Percentiles rank a stretch among this genome's conserved stretches.
Evolutionary conservation across 2,888 invertebrate genomes (phyloP).

Genomic region (Marasmarcha lunaedactyla): DNA sequence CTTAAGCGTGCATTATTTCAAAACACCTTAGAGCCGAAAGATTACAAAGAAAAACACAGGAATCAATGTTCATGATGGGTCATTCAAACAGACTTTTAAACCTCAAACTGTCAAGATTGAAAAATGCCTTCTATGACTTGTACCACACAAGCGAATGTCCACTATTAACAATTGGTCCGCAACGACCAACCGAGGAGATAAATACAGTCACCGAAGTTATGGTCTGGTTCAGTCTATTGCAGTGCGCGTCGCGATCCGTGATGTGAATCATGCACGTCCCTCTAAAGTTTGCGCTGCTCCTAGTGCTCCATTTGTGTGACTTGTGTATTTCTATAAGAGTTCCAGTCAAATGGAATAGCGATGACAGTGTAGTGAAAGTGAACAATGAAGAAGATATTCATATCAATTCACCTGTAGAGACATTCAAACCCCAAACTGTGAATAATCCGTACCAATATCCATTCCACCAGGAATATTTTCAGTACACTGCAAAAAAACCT

Average conservation of each 20-base stretch:
- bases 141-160: conserved; percentile 41
- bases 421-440: conserved; percentile 17
- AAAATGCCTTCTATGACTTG: conserved; percentile 15
- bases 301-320: conserved; percentile 42
- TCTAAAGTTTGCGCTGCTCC: conserved; percentile 28
- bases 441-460: conserved; percentile 17
- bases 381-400: conserved; percentile 21
- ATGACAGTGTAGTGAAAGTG: conserved; percentile 40
- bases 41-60: too few species aligned
- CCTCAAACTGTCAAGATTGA: too few species aligned
- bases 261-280: conserved; percentile 54
- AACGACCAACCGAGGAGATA: conserved; percentile 62
- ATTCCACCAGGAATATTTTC: conserved; percentile 43
- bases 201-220: conserved; percentile 44
- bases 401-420: conserved; percentile 20
- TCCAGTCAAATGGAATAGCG: conserved; percentile 40
- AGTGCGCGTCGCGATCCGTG: conserved; percentile 38
- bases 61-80: too few species aligned
- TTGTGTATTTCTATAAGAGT: conserved; percentile 47
- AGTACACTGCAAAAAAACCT: conserved; percentile 51
- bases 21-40: too few species aligned
- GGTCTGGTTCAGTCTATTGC: conserved; percentile 55
- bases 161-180: conserved; percentile 48
- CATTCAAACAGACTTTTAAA: too few species aligned
- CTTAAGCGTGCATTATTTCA: too few species aligned